phyloP scores from a whole-genome alignment of 1,140 invertebrate genomes.

The Lasaia peninsularis region DNA sequence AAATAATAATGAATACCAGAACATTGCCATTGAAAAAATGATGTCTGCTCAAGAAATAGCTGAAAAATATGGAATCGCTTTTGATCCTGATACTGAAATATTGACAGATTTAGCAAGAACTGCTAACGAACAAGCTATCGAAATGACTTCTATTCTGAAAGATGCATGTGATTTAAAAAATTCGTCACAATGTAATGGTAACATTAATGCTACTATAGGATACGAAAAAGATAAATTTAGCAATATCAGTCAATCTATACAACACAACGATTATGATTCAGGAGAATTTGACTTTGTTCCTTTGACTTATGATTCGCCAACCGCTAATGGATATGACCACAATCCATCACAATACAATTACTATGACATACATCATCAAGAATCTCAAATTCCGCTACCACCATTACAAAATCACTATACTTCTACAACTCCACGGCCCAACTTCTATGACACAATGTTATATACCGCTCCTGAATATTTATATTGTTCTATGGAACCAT shows the following conservation, averaged over 20 bases:
- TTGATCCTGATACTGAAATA: constrained; percentile 59
- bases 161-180: constrained; percentile 46
- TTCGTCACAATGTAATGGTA: constrained; percentile 11
- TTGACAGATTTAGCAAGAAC: constrained; percentile 51
- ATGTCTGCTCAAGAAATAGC: constrained; percentile 70
- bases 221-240: not conserved
- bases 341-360: constrained; percentile 23
- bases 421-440: constrained; percentile 40
- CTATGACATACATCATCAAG: constrained; percentile 34
- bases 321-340: not conserved
- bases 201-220: not conserved
- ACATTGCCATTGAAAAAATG: constrained; percentile 69
- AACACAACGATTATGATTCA: constrained; percentile 22
- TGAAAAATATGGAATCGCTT: constrained; percentile 62
- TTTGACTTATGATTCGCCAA: not conserved
- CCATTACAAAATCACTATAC: constrained; percentile 26
- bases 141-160: constrained; percentile 50
- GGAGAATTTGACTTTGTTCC: not conserved
- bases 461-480: constrained; percentile 41
- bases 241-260: constrained; percentile 19
- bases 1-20: constrained; percentile 63
- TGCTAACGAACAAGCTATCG: constrained; percentile 55
- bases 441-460: constrained; percentile 47
- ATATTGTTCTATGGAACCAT: constrained; percentile 45
- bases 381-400: constrained; percentile 44